Conservation (phyloP, 2,888 invertebrate species). For the Eurytoma adleriae region DNA sequence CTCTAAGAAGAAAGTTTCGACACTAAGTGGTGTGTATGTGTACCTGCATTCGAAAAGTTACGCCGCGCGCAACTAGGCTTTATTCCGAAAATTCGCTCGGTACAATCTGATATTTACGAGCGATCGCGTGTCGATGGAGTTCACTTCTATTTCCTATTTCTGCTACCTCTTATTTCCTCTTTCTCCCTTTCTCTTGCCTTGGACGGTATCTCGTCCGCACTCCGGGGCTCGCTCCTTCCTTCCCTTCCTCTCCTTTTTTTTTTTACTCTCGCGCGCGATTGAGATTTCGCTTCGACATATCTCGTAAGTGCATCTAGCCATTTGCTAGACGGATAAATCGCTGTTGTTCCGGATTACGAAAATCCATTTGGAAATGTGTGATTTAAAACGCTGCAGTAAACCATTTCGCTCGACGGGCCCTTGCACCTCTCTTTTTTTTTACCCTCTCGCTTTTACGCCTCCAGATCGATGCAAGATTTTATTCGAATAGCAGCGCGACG, state of each 20-base stretch:
- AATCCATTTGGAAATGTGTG: constrained; percentile 26
- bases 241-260: neutral
- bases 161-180: neutral
- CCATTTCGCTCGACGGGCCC: neutral
- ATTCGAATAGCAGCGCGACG: too few species aligned
- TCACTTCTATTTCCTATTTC: constrained; percentile 31
- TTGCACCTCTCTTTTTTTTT: constrained; percentile 5
- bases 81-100: constrained; percentile 22
- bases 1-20: too few species aligned
- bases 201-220: neutral
- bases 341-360: constrained; percentile 31
- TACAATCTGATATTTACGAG: constrained; percentile 46
- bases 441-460: neutral
- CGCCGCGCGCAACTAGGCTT: neutral
- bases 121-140: constrained; percentile 43
- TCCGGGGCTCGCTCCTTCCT: neutral
- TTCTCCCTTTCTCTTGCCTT: neutral
- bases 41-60: neutral
- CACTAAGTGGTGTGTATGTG: neutral
- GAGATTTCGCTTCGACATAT: constrained; percentile 33
- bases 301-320: constrained; percentile 34
- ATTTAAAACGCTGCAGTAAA: constrained; percentile 17
- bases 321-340: constrained; percentile 18
- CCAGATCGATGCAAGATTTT: too few species aligned
- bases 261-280: neutral